Evolutionary conservation across 2,113 vertebrate species (phyloP), one percentile per base, ranked within the genome.

Genomic region (Scalopus aquaticus): DNA sequence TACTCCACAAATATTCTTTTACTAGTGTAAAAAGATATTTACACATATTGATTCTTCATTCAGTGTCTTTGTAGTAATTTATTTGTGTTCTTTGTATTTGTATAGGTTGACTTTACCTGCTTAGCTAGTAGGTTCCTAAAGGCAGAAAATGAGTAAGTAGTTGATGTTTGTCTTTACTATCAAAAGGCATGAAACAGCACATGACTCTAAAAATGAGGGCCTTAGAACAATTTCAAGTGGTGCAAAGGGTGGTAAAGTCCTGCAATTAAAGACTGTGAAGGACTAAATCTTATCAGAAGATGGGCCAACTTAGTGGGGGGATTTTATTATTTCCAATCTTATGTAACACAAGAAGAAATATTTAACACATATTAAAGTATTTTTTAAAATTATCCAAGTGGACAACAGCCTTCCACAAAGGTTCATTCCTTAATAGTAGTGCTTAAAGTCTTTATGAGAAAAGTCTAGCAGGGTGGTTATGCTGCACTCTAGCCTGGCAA

Each of bases 151-250:
- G 28, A 88, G 5, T 69, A 93, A 64, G 28, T 74, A 56, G 62
- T n/a, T 91, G 28, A 74, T 44, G 20, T 42, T 7, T 90, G 51
- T 82, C 37, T 80, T 80, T 83, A 30, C 4, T 19, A 39, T 30
- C 91, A 5, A 88, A 73, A 20, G 51, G 28, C 37, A 74, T 37
- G 49, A 92, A 89, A 93, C 49, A 93, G 77, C 32, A 62, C 42
- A 69, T 6, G 12, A 26, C 16, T 49, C 64, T 88, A 69, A 88
- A 93, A 88, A 76, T 15, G 69, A 93, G 73, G 46, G 22, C 32
- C 17, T 91, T 88, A 79, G n/a, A 30, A 58, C 16, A n/a, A 93
- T 54, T 88, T 72, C 74, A 32, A 97, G 84, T n/a, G 32, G 49
- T 79, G 22, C 15, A 82, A 84, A 89, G 2, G 28, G 16, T 69